Base-by-base conservation (phyloP, 1,140 invertebrate genomes). In the Riptortus pedestris region DNA sequence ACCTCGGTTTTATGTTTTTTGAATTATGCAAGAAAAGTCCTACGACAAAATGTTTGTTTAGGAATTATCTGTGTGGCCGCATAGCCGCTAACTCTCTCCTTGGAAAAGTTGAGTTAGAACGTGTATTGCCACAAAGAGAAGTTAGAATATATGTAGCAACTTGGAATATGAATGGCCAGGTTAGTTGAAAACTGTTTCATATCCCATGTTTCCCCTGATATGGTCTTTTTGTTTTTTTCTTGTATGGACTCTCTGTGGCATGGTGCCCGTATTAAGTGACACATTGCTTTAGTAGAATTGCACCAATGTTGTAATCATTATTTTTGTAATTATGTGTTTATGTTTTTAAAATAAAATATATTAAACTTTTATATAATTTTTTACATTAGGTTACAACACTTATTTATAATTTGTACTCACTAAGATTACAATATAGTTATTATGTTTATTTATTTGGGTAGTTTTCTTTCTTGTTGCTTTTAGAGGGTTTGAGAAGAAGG, bases 141-240 rank as follows among this genome's bases (percentile, higher is more conserved):
- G 76, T 96, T 0, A 86, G 81, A 67, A 85, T 97, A 66, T 94
- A 93, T 78, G 83, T 95, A 62, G 91, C 90, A 0, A 93, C 91
- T 4, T 97, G 93, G 93, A 98, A 98, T 74, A 95, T 96, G 91
- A 93, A 93, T 76, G 89, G 89, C 14, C 89, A 91, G 80, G 82
- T 86, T 72, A 76, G 71, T 70, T 20, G 24, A 59, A 22, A 51
- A 9, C 16, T 51, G 47, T 51, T 5, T 51, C 31, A 38, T 38
- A 5, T 14, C 31, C 14, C 31, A 7, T 38, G 31, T 38, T 7
- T 14, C 31, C 5, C 31, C 31, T 7, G 5, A 14, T 38, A 7
- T 38, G 31, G 5, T 38, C 31, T 38, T 7, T 18, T n/a, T 11
- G 4, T 9, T 51, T 51, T 9, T 51, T 11, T 18, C 18, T 18